Evolutionary conservation across 1,140 invertebrate genomes (phyloP), one percentile per base, ranked within the genome.

Genomic region (Gonioctena quinquepunctata): DNA sequence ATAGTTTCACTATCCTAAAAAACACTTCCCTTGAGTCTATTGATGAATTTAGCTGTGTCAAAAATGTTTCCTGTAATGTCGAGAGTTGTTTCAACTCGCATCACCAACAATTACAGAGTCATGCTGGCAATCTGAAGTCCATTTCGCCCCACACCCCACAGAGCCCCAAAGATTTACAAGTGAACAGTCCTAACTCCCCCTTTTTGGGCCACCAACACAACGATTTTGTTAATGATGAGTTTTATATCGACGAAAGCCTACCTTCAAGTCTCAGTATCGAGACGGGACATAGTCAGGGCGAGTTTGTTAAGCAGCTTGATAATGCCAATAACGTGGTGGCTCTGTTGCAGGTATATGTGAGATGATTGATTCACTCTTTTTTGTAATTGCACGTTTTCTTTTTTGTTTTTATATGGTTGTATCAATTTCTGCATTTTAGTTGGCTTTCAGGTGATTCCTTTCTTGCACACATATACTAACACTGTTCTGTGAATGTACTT

Each of bases 171-270:
- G 33, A 42, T 42, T 13, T 42, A 11, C 49, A 67, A 27, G 70
- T 66, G 28, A 73, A 79, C 48, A 82, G 82, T 42, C 76, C 77
- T 50, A 42, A 42, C 33, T 42, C 33, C 11, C 33, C 33, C 16
- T 42, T 42, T 42, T 77, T 77, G 65, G 73, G 73, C 75, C 78
- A 79, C 69, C 80, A 77, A 66, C 69, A 69, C 42, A 71, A 66
- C 67, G 92, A 93, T 83, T 94, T 93, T 83, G 86, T 90, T 77
- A 90, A 89, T 76, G 90, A 92, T 63, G 92, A 94, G 77, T 94
- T 91, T 88, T 95, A 94, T 86, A 93, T 94, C 84, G 93, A 94
- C 79, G 93, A 94, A 82, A 94, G 92, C 65, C 84, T 91, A 82
- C 90, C 90, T 49, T 90, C 89, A 78, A 91, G 90, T 81, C 85